Percentiles rank a stretch among this genome's conserved stretches.
Evolutionary conservation across 1,140 invertebrate genomes (phyloP).

Genomic region (Liolophura sinensis): DNA sequence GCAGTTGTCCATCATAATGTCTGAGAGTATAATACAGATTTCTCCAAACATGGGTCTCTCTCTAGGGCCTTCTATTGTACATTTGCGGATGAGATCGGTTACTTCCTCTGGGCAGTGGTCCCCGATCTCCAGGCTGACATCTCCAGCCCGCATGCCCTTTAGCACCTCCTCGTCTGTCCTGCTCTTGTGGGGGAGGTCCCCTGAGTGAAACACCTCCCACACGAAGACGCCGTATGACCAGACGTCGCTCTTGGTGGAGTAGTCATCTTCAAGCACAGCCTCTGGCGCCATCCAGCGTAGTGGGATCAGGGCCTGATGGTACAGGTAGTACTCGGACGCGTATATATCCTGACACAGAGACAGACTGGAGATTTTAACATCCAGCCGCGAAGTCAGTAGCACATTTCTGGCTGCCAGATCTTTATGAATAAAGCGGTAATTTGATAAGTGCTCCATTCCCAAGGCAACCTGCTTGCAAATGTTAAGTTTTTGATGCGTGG

Average conservation of each 20-base stretch:
- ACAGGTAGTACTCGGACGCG: conserved; percentile 73
- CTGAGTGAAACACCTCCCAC: conserved; percentile 55
- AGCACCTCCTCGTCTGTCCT: conserved; percentile 63
- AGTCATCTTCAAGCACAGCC: conserved; percentile 79
- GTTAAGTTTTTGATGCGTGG: conserved; percentile 71
- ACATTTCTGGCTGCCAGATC: conserved; percentile 95
- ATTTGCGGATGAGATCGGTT: conserved; percentile 64
- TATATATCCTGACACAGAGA: conserved; percentile 83
- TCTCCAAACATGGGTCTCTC: conserved; percentile 64
- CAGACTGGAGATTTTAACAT: conserved; percentile 82
- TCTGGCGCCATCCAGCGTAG: conserved; percentile 87
- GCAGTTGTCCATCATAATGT: too few species aligned
- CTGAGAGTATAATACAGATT: conserved; percentile 23
- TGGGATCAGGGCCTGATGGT: conserved; percentile 67
- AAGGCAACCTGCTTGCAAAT: conserved; percentile 72
- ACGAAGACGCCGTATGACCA: conserved; percentile 56
- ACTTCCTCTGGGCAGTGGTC: conserved; percentile 63
- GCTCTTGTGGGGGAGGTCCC: conserved; percentile 48
- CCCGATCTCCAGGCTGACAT: conserved; percentile 31
- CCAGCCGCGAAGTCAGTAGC: conserved; percentile 79
- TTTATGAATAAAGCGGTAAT: conserved; percentile 76
- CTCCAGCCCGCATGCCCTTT: conserved; percentile 59
- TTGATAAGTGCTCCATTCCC: conserved; percentile 82
- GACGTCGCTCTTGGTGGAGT: conserved; percentile 53
- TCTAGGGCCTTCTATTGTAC: conserved; percentile 69